Percentiles rank a stretch among this genome's conserved stretches.
Evolutionary conservation across 1,140 invertebrate genomes (phyloP).

Genomic region (Tetramorium alpestre): DNA sequence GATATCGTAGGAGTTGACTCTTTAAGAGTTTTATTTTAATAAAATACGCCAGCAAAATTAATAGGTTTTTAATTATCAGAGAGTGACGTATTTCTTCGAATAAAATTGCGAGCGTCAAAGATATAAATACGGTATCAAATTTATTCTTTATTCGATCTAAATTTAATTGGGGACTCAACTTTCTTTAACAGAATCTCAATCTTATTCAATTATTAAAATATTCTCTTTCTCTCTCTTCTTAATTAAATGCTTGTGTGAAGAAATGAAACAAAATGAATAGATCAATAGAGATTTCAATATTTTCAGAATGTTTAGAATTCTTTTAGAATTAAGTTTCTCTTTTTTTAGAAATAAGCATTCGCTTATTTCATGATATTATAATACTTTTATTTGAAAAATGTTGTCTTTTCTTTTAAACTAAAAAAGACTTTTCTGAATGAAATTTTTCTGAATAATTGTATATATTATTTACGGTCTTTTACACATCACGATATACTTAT

Average conservation of each 20-base stretch:
- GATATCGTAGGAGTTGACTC: neutral
- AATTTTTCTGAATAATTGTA: conserved; percentile 6
- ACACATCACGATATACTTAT: neutral
- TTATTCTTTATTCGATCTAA: neutral
- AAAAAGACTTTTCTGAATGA: neutral
- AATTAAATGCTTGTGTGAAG: neutral
- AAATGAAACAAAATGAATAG: neutral
- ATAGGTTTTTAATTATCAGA: neutral
- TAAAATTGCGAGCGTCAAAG: neutral
- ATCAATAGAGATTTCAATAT: neutral
- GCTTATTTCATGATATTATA: neutral
- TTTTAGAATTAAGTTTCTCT: neutral
- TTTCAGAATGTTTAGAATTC: neutral
- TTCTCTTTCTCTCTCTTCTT: too few species aligned
- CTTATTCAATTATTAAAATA: neutral
- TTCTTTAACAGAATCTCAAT: neutral
- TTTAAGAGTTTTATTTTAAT: neutral
- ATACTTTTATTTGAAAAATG: neutral
- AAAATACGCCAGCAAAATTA: neutral
- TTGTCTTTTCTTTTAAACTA: neutral
- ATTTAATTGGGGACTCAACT: neutral
- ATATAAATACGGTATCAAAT: neutral
- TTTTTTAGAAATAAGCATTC: neutral
- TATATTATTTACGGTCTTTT: conserved; percentile 20
- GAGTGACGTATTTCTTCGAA: neutral